phyloP scores from a whole-genome alignment of 2,113 vertebrate genomes.

The Stomatorhinus ivindoensis region DNA sequence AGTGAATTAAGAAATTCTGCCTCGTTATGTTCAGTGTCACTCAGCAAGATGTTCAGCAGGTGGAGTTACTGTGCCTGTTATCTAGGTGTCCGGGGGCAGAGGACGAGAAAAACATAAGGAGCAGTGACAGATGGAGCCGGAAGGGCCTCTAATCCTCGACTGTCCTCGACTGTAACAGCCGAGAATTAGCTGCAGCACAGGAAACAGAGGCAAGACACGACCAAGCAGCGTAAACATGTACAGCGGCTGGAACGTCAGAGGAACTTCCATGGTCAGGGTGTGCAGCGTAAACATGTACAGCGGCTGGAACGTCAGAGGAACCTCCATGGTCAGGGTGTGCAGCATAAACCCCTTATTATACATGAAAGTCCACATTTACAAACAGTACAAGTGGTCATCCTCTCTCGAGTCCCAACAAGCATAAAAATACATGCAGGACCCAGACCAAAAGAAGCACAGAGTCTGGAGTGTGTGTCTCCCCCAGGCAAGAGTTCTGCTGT shows the following conservation, averaged over 20 bases:
- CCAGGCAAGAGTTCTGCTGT: neutral
- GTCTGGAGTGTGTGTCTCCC: neutral
- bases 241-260: neutral
- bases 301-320: neutral
- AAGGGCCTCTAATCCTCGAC: neutral
- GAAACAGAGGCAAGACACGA: neutral
- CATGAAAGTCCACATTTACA: neutral
- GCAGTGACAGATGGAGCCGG: neutral
- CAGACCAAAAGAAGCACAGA: neutral
- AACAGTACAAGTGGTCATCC: neutral
- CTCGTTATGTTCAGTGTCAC: neutral
- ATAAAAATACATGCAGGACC: neutral
- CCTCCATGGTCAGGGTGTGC: neutral
- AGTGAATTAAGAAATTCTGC: neutral
- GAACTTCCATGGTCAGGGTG: neutral
- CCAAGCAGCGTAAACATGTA: neutral
- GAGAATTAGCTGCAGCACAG: neutral
- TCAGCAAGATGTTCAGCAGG: neutral
- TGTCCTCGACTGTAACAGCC: neutral
- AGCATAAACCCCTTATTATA: neutral
- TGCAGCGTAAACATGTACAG: neutral
- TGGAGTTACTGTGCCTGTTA: neutral
- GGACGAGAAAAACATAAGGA: neutral
- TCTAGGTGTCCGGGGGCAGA: neutral
- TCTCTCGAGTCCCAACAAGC: neutral